Evolutionary conservation across 92 coral and sea anemone genomes (phyloP).

Genomic region (Chrysogorgia sp.): DNA sequence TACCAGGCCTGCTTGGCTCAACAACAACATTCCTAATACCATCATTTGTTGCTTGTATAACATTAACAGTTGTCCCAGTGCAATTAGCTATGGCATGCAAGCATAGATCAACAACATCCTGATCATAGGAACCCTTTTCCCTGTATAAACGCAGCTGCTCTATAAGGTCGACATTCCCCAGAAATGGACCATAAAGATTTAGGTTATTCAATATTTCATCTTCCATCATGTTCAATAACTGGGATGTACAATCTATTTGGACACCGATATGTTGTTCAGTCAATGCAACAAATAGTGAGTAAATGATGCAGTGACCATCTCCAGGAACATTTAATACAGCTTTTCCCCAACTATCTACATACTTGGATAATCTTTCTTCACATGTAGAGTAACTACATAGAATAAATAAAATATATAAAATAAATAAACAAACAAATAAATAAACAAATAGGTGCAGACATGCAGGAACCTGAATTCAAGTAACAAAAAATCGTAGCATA

Average conservation of each 20-base stretch:
- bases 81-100: constrained; percentile 42
- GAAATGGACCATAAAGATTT: constrained; percentile 12
- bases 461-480: too few species aligned
- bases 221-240: constrained; percentile 13
- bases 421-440: too few species aligned
- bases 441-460: too few species aligned
- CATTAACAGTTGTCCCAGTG: constrained; percentile 17
- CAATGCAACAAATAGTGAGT: constrained; percentile 13
- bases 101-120: constrained; percentile 31
- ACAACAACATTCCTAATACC: constrained; percentile 2
- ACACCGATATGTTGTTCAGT: background rate
- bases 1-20: constrained; percentile 13
- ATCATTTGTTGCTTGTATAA: background rate
- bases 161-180: background rate
- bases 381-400: too few species aligned
- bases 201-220: constrained; percentile 28
- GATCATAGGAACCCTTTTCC: constrained; percentile 3
- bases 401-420: too few species aligned
- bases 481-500: too few species aligned
- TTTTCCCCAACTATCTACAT: too few species aligned
- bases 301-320: constrained; percentile 46
- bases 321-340: too few species aligned
- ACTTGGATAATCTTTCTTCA: too few species aligned
- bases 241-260: background rate
- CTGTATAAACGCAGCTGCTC: constrained; percentile 13